Evolutionary conservation across 2,888 invertebrate species (phyloP).

Genomic region (Lymantria monacha): DNA sequence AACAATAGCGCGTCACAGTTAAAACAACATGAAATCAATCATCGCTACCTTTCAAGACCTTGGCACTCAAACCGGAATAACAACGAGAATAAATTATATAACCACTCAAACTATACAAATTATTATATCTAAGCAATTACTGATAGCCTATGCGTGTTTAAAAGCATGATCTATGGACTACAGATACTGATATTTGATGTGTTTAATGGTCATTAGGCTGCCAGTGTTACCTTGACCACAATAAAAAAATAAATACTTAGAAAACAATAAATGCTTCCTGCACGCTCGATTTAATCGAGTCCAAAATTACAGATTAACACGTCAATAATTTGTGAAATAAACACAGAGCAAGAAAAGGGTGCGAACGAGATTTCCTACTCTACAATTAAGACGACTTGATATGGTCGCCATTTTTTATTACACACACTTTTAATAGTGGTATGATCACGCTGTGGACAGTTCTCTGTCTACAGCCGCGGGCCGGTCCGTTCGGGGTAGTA

Average conservation of each 20-base stretch:
- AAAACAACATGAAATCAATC: conserved; percentile 1
- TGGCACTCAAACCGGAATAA: conserved; percentile 21
- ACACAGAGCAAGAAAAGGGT: too few species aligned
- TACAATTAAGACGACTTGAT: too few species aligned
- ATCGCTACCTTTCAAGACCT: conserved; percentile 14
- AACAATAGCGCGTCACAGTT: background rate
- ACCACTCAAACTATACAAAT: background rate
- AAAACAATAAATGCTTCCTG: conserved; percentile 46
- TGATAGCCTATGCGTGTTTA: conserved; percentile 15
- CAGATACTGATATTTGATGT: conserved; percentile 11
- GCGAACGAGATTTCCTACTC: too few species aligned
- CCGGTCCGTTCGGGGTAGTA: too few species aligned
- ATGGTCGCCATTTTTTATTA: too few species aligned
- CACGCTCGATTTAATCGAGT: conserved; percentile 23
- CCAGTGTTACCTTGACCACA: conserved; percentile 33
- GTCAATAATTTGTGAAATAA: conserved; percentile 12
- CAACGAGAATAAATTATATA: conserved; percentile 11
- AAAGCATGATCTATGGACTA: conserved; percentile 10
- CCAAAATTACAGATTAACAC: conserved; percentile 8
- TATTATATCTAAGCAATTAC: conserved; percentile 1
- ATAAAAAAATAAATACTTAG: conserved; percentile 26
- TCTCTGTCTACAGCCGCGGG: too few species aligned
- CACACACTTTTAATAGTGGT: too few species aligned
- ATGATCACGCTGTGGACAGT: too few species aligned
- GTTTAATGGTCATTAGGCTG: conserved; percentile 18